Evolutionary conservation across 2,888 invertebrate genomes (phyloP).

Genomic region (Pammene aurita): DNA sequence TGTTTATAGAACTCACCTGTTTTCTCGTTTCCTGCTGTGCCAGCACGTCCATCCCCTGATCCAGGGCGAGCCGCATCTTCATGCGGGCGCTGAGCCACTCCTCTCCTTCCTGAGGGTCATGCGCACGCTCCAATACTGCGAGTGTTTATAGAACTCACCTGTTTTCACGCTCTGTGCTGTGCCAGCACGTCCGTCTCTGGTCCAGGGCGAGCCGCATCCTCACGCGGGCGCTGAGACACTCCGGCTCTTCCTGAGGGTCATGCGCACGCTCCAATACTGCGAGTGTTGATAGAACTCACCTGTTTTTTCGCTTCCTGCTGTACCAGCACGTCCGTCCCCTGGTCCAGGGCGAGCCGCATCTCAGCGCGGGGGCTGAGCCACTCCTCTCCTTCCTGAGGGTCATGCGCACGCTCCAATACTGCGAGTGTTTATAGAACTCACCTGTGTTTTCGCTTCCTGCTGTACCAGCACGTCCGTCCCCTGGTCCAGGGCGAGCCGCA

Average conservation of each 20-base stretch:
- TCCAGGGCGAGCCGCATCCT: conserved; percentile 86
- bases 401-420: conserved; percentile 72
- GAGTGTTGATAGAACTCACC: no score
- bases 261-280: no score
- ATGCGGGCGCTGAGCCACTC: conserved; percentile 85
- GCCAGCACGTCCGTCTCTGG: conserved; percentile 81
- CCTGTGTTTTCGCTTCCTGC: conserved; percentile 66
- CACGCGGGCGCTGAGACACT: conserved; percentile 85
- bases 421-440: conserved; percentile 13
- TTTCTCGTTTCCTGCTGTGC: conserved; percentile 75
- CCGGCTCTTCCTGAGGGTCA: no score
- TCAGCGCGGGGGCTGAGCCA: conserved; percentile 86
- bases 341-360: conserved; percentile 85
- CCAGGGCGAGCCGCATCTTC: conserved; percentile 86
- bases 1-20: conserved; percentile 27
- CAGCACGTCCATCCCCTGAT: conserved; percentile 80
- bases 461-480: conserved; percentile 81
- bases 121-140: conserved; percentile 70
- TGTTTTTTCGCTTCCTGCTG: conserved; percentile 71
- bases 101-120: conserved; percentile 66
- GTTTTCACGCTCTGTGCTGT: conserved; percentile 71
- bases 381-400: conserved; percentile 69
- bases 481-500: conserved; percentile 84
- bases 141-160: conserved; percentile 26
- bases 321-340: conserved; percentile 80